A percentile compares a stretch with the other conserved stretches of the same genome.
These are phyloP conservation scores for Enteromius thamalakanensis DNA, from an alignment of 2,797 vertebrate genomes.

Conservation along the genomic window DNA sequence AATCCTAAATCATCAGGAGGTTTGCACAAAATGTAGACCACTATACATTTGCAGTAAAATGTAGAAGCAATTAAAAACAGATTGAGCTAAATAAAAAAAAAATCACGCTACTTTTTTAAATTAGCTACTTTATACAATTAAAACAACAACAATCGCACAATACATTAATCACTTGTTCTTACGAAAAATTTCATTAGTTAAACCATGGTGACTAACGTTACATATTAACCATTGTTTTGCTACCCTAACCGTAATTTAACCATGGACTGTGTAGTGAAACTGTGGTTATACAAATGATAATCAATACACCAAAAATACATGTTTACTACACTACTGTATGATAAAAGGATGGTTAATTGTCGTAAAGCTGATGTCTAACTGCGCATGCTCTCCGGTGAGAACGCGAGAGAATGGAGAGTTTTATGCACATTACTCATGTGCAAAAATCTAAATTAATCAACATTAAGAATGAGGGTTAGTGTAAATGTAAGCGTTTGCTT, in stretches of 20 bases:
- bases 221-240: neutral
- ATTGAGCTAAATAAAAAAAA: neutral
- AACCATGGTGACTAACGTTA: no score
- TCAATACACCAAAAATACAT: neutral
- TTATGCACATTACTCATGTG: neutral
- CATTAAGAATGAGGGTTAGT: neutral
- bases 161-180: neutral
- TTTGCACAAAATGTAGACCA: neutral
- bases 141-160: neutral
- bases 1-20: neutral
- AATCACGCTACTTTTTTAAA: neutral
- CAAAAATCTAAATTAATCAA: neutral
- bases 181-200: neutral
- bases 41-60: neutral
- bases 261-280: neutral
- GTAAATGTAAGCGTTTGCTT: neutral
- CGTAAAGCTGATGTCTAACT: neutral
- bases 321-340: neutral
- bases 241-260: neutral
- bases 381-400: neutral
- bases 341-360: neutral
- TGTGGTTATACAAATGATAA: neutral
- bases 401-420: neutral
- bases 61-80: neutral
- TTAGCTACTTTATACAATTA: neutral